Percentiles rank a stretch among this genome's conserved stretches.
These are phyloP conservation scores for Scrobipalpa costella DNA, from an alignment of 2,888 invertebrate genomes.

Conservation along the genomic window DNA sequence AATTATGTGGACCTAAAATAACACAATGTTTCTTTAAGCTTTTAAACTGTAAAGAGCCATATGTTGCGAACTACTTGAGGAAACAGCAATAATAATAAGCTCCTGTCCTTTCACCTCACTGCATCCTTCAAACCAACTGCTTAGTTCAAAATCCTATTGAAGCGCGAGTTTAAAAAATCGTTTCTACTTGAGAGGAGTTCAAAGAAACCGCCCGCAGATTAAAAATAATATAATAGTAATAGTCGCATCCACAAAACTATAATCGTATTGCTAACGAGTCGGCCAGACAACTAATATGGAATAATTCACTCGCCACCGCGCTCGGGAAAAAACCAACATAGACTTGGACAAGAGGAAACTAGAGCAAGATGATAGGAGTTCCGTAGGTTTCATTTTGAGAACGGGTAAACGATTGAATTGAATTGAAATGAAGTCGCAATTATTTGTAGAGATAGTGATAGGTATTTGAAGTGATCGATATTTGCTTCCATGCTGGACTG, in stretches of 20 bases:
- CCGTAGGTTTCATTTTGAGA: not conserved
- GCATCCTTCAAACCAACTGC: slow-evolving; percentile 49
- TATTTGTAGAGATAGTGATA: no score
- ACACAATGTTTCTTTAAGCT: not conserved
- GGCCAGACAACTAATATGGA: slow-evolving; percentile 63
- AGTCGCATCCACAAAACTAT: slow-evolving; percentile 59
- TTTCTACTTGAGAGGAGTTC: slow-evolving; percentile 57
- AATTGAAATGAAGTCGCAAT: no score
- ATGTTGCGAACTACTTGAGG: slow-evolving; percentile 23
- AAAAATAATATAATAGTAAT: slow-evolving; percentile 22
- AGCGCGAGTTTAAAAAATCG: slow-evolving; percentile 54
- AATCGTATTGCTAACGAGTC: slow-evolving; percentile 64
- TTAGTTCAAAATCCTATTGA: slow-evolving; percentile 68
- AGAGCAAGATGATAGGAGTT: not conserved
- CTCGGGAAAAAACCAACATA: slow-evolving; percentile 33
- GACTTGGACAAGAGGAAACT: slow-evolving; percentile 23
- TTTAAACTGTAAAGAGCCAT: not conserved
- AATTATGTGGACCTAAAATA: slow-evolving; percentile 15
- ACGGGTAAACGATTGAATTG: no score
- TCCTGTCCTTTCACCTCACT: slow-evolving; percentile 45
- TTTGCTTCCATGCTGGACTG: no score
- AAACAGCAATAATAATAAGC: slow-evolving; percentile 32
- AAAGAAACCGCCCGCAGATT: slow-evolving; percentile 44
- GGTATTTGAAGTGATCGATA: no score
- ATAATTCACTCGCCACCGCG: slow-evolving; percentile 62